Conservation (phyloP, 2,888 invertebrate species). For the Bombylius major region DNA sequence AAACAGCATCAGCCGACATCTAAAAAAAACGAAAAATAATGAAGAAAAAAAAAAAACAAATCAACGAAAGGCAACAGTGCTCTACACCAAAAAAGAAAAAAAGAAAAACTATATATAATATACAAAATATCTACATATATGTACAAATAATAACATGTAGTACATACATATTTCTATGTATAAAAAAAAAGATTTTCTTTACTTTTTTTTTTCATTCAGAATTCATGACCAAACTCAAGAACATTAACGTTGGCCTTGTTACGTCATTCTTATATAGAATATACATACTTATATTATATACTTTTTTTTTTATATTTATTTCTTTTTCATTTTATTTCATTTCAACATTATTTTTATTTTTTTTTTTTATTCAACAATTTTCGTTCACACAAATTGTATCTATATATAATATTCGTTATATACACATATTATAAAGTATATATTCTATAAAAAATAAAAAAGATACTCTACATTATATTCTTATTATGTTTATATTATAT, state of each 20-base stretch:
- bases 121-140: too few species aligned
- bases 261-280: background rate
- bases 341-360: background rate
- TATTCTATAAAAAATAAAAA: too few species aligned
- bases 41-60: background rate
- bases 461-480: too few species aligned
- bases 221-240: constrained; percentile 15
- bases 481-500: too few species aligned
- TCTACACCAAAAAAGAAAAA: too few species aligned
- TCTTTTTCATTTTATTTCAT: background rate
- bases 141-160: too few species aligned
- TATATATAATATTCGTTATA: background rate
- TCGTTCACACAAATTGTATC: background rate
- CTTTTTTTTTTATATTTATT: background rate
- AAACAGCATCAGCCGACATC: too few species aligned
- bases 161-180: too few species aligned
- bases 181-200: too few species aligned
- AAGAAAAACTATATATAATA: too few species aligned
- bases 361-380: background rate
- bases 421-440: background rate
- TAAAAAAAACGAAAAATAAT: too few species aligned
- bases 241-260: constrained; percentile 14
- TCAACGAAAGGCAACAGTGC: background rate
- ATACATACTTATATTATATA: too few species aligned
- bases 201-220: constrained; percentile 5